Evolutionary conservation across 2,888 invertebrate species (phyloP), one percentile per base, ranked within the genome.

Genomic region (Lumbricus terrestris): DNA sequence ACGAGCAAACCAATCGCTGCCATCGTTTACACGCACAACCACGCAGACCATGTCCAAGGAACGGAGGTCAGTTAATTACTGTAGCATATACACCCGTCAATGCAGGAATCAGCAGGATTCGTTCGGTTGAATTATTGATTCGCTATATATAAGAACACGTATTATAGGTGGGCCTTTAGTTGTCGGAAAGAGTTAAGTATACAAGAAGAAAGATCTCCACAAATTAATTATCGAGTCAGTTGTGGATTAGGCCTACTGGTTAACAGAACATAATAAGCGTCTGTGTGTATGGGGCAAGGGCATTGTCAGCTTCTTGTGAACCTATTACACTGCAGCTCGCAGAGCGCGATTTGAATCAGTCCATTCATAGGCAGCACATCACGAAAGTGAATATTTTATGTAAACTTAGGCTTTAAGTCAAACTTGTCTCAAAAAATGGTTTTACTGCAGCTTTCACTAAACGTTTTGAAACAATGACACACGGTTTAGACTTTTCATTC

Each of bases 1-100:
- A 93, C 93, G n/a, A 91, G 92, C 40, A 93, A 93, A 82, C 93
- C 93, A 0, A 89, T 94, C 16, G 93, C 92, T 88, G 94, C 93
- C 85, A 93, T 94, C 83, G 92, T 94, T 23, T 94, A 94, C 91
- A 94, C 94, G 8, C 94, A 94, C 90, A 93, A 93, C 90, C 94
- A 94, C 82, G 92, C 92, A 0, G 94, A 94, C 90, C 94, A 94
- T 90, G 91, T 92, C 4, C 92, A 92, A 85, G 94, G 94, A 37
- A 93, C 93, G 2, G 91, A 92, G 93, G 93, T 93, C 83, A 88
- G 88, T 38, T 23, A 5, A 47, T 0, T 16, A 47, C 23, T 23
- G n/a, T n/a, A n/a, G n/a, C n/a, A n/a, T n/a, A n/a, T n/a, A n/a
- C n/a, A n/a, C n/a, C n/a, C n/a, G n/a, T n/a, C n/a, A n/a, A n/a